Evolutionary conservation across 2,797 vertebrate genomes (phyloP), one percentile per base, ranked within the genome.

Genomic region (Clarias pachynema): DNA sequence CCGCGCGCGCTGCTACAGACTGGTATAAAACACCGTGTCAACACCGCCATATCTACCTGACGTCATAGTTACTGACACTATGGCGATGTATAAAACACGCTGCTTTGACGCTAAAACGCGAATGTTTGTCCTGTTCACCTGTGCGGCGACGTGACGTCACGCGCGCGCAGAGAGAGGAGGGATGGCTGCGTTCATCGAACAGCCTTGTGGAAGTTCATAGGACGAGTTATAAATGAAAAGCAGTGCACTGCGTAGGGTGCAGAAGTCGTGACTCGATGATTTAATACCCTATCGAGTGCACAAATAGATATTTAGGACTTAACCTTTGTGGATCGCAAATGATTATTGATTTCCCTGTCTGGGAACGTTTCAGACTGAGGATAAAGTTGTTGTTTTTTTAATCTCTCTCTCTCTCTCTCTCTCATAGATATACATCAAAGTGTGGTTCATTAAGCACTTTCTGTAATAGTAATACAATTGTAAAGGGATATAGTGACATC

Each of bases 401-500:
- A 44, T 40, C 40, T 40, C 40, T n/a, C n/a, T n/a, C 0, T 37
- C 37, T 44, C 44, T 44, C 44, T 44, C 44, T 44, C 44, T 49
- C 44, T 49, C 12, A 49, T 49, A 49, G 44, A 49, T 49, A 2
- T 49, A 49, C 9, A 49, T 49, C 10, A 49, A 49, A 20, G 6
- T 37, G 34, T 37, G 29, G 34, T 37, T 37, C 1, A 20, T 37
- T 4, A 70, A 40, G 2, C 0, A 0, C 22, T 60, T n/a, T 70
- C 31, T 31, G 15, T 31, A 16, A 70, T 40, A 70, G 44, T 49
- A 49, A 44, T 10, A 44, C 44, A 9, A 49, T 49, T 49, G 10
- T 49, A 12, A 57, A 24, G 69, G 44, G 70, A 75, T 82, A 84
- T 75, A 77, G 85, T 49, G 86, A 86, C 85, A 83, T 69, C 87